phyloP scores from a whole-genome alignment of 1,140 invertebrate genomes.

The Pseudomyrmex sp. region DNA sequence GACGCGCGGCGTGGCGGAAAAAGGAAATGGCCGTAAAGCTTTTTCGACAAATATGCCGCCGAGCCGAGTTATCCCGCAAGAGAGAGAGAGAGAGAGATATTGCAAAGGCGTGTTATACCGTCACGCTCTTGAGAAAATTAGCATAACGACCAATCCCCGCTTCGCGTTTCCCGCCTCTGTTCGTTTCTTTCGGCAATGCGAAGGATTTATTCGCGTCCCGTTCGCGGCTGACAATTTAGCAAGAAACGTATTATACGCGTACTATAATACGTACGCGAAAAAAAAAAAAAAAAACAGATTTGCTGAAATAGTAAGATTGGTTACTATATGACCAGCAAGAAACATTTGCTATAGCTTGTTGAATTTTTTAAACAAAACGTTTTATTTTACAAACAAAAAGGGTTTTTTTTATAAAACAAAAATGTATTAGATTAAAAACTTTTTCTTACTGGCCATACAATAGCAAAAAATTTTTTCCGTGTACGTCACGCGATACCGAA shows the following conservation, averaged over 20 bases:
- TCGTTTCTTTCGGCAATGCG: neutral
- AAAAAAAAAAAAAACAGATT: no score
- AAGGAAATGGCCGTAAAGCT: slow-evolving; percentile 56
- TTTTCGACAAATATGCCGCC: slow-evolving; percentile 43
- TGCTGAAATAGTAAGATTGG: no score
- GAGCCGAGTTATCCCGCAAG: slow-evolving; percentile 1
- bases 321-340: no score
- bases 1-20: slow-evolving; percentile 40
- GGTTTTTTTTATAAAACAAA: no score
- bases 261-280: neutral
- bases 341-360: no score
- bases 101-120: slow-evolving; percentile 30
- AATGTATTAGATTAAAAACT: no score
- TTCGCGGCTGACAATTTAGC: slow-evolving; percentile 9
- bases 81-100: neutral
- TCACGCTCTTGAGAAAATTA: slow-evolving; percentile 43
- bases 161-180: slow-evolving; percentile 22
- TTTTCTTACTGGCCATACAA: no score
- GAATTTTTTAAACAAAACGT: no score
- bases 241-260: slow-evolving; percentile 2
- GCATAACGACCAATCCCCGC: slow-evolving; percentile 55
- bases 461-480: no score
- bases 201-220: slow-evolving; percentile 13
- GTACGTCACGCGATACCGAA: no score
- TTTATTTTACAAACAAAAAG: no score